phyloP scores from a whole-genome alignment of 2,797 vertebrate genomes.

The Enteromius argenteus region DNA sequence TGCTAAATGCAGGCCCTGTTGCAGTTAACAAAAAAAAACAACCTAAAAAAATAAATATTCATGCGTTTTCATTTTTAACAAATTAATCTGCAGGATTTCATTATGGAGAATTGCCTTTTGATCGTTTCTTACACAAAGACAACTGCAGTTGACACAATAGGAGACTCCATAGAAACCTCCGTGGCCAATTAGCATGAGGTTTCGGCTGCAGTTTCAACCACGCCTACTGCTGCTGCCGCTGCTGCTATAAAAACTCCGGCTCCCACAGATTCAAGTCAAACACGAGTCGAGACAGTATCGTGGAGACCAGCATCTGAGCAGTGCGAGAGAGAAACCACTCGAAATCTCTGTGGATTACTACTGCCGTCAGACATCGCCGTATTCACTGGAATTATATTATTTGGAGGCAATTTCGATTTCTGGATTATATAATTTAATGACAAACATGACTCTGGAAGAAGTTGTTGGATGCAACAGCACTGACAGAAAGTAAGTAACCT shows the following conservation, averaged over 20 bases:
- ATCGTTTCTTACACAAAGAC: slow-evolving; percentile 23
- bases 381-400: slow-evolving; percentile 31
- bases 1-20: neutral
- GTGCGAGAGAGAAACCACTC: neutral
- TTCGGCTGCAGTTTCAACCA: slow-evolving; percentile 48
- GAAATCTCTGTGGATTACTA: slow-evolving; percentile 10
- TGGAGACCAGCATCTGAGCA: neutral
- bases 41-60: neutral
- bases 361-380: neutral
- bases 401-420: slow-evolving; percentile 33
- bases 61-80: neutral
- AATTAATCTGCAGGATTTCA: slow-evolving; percentile 5
- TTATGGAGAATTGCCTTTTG: neutral
- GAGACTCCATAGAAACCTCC: slow-evolving; percentile 45
- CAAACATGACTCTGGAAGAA: slow-evolving; percentile 86
- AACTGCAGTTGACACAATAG: slow-evolving; percentile 4
- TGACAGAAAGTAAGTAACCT: slow-evolving; percentile 81
- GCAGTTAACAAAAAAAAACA: neutral
- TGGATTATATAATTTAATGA: slow-evolving; percentile 62
- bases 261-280: neutral
- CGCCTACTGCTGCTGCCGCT: slow-evolving; percentile 37
- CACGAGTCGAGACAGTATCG: neutral
- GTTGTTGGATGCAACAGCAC: slow-evolving; percentile 76
- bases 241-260: slow-evolving; percentile 25
- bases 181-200: slow-evolving; percentile 21